Percentiles rank a stretch among this genome's conserved stretches.
Conservation (phyloP, 2,888 invertebrate species). For the Dicranocentrus wangi region DNA sequence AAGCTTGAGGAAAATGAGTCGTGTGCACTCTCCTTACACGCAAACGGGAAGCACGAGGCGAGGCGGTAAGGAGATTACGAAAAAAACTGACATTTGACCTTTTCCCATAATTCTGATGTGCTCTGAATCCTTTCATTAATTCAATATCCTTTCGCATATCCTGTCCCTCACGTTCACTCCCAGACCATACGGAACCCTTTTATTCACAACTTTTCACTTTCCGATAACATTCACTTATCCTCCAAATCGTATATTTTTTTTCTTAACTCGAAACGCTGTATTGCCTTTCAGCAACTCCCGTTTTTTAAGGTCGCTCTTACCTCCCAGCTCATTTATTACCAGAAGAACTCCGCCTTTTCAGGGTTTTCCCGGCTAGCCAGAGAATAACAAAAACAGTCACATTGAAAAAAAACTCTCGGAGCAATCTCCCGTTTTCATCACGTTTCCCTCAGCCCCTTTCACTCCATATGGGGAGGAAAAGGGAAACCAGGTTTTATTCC, state of each 20-base stretch:
- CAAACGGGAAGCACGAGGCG: too few species aligned
- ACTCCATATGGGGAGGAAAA: not conserved
- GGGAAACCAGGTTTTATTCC: too few species aligned
- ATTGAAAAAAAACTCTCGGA: constrained; percentile 6
- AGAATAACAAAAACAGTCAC: constrained; percentile 29
- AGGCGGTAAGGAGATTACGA: not conserved
- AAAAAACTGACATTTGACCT: constrained; percentile 5
- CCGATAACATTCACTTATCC: not conserved
- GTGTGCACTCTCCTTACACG: too few species aligned
- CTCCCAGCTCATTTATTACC: constrained; percentile 50
- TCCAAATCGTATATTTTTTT: too few species aligned
- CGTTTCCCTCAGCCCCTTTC: constrained; percentile 17
- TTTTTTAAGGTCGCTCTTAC: constrained; percentile 27
- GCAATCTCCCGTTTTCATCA: constrained; percentile 23
- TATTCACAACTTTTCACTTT: constrained; percentile 9
- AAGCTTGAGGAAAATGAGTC: not conserved
- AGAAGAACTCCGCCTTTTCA: constrained; percentile 38
- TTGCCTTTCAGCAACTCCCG: not conserved
- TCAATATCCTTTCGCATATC: not conserved
- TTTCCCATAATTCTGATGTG: not conserved
- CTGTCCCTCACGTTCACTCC: too few species aligned
- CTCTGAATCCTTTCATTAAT: not conserved
- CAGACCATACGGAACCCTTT: not conserved
- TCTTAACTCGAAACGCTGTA: not conserved
- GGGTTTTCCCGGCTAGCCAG: constrained; percentile 33